Percentiles rank a stretch among this genome's conserved stretches.
Conservation (phyloP, 2,113 vertebrate genomes). For the Nematolebias whitei region DNA sequence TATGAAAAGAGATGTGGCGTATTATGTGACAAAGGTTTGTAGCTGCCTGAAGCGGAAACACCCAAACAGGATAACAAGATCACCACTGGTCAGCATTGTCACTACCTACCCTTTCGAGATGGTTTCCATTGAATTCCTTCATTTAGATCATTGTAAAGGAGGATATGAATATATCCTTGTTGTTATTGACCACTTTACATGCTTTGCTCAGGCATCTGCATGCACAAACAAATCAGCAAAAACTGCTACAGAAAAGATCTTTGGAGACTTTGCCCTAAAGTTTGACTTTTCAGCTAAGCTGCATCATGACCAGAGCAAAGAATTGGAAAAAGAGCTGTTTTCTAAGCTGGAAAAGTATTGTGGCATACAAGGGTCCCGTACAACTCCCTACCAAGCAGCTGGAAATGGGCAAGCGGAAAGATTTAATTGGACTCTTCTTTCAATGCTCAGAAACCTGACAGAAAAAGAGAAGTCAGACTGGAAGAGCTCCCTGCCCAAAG, state of each 20-base stretch:
- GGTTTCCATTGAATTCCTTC: neutral
- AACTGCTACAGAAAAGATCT: neutral
- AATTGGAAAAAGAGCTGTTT: neutral
- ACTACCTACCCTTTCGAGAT: neutral
- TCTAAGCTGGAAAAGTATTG: too few relatives aligned
- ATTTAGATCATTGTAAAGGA: neutral
- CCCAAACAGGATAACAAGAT: neutral
- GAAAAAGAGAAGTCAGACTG: too few relatives aligned
- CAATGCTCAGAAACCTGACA: neutral
- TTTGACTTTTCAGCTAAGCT: neutral
- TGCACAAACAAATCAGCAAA: neutral
- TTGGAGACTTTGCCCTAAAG: neutral
- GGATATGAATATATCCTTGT: neutral
- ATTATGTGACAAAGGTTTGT: neutral
- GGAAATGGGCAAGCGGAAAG: neutral
- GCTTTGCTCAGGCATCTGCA: neutral
- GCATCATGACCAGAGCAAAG: neutral
- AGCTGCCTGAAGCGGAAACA: neutral
- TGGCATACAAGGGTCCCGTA: neutral
- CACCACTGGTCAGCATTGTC: neutral
- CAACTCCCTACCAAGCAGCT: neutral
- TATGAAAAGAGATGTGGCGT: conserved; percentile 3
- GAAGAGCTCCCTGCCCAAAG: too few relatives aligned
- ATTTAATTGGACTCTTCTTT: neutral
- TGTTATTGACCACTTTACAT: neutral